These are phyloP conservation scores for Monomorium pharaonis DNA, from an alignment of 1,140 invertebrate species.

Conservation along the genomic window DNA sequence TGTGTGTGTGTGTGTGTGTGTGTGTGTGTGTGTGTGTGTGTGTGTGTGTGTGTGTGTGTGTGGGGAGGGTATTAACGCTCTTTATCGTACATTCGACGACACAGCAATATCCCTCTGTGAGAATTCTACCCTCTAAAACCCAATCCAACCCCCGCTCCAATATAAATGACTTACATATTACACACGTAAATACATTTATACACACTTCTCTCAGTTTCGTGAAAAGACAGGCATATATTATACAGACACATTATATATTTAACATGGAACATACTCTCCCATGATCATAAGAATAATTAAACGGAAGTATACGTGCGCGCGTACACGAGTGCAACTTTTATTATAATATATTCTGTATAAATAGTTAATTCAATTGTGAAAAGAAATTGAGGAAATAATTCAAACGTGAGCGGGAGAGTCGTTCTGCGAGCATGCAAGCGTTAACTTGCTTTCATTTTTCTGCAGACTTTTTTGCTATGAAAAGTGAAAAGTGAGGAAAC, in stretches of 20 bases:
- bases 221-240: not conserved
- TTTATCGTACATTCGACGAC: conserved; percentile 60
- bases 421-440: not conserved
- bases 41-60: not conserved
- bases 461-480: conserved; percentile 4
- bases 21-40: not conserved
- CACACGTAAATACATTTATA: not conserved
- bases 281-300: conserved; percentile 78
- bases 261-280: conserved; percentile 36
- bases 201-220: conserved; percentile 16
- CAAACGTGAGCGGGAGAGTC: conserved; percentile 69
- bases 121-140: conserved; percentile 51
- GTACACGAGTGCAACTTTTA: conserved; percentile 80
- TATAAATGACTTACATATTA: conserved; percentile 4
- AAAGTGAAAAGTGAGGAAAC: not conserved
- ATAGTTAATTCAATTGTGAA: conserved; percentile 83
- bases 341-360: conserved; percentile 86
- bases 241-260: not conserved
- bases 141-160: conserved; percentile 37
- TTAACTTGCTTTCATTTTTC: conserved; percentile 23
- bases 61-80: conserved; percentile 48
- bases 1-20: not conserved
- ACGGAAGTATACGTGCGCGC: conserved; percentile 77
- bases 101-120: conserved; percentile 58
- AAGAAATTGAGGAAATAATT: conserved; percentile 54